Percentiles rank a stretch among this genome's conserved stretches.
Conservation (phyloP, 2,797 vertebrate species). For the Meriones psammophilus region DNA sequence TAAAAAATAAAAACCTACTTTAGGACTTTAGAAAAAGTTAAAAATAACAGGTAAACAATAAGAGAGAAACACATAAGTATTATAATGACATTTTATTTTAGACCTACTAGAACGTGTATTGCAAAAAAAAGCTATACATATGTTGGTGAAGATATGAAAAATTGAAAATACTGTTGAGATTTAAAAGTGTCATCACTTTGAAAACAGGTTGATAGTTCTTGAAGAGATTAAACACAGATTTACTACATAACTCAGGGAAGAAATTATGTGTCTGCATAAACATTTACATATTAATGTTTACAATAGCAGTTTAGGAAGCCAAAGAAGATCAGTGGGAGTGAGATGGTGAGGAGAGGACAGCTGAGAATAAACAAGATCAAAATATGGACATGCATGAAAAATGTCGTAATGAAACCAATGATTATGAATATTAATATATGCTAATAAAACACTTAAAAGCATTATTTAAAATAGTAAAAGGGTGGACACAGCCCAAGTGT, state of each 20-base stretch:
- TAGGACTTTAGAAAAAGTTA: neutral
- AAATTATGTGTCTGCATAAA: neutral
- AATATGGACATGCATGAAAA: neutral
- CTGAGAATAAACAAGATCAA: neutral
- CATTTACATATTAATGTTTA: neutral
- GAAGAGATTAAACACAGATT: neutral
- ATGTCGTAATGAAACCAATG: neutral
- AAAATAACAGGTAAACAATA: neutral
- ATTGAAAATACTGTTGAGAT: neutral
- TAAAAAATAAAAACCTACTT: conserved; percentile 21
- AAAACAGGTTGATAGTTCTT: neutral
- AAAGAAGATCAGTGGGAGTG: neutral
- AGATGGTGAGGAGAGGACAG: neutral
- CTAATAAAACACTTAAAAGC: neutral
- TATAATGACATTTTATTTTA: neutral
- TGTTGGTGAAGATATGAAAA: neutral
- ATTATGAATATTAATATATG: neutral
- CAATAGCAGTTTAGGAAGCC: neutral
- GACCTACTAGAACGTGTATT: neutral
- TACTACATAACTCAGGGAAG: neutral
- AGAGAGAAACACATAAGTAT: neutral
- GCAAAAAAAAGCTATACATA: neutral
- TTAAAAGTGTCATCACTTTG: neutral
- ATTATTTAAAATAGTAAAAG: neutral
- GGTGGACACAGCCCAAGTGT: neutral